Percentiles rank a stretch among this genome's conserved stretches.
phyloP scores from a whole-genome alignment of 1,140 invertebrate genomes.

The Drosophila kohkoa region DNA sequence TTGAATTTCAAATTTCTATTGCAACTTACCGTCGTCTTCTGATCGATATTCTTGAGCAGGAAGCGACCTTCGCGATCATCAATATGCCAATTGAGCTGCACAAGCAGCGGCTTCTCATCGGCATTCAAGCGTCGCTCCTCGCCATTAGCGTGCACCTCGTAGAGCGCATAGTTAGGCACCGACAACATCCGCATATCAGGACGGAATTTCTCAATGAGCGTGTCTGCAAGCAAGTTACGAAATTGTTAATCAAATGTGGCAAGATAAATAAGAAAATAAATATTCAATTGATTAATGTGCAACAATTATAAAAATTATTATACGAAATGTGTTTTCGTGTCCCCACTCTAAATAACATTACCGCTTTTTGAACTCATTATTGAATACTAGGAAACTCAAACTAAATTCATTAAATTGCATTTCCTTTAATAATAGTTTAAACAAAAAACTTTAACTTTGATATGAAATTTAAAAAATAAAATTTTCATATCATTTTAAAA shows the following conservation, averaged over 20 bases:
- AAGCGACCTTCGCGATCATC: conserved; percentile 99
- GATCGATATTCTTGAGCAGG: conserved; percentile 94
- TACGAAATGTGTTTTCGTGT: no score
- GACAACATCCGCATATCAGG: conserved; percentile 99
- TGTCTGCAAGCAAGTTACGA: conserved; percentile 84
- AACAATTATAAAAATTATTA: no score
- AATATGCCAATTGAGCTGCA: conserved; percentile 99
- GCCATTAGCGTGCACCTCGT: conserved; percentile 98
- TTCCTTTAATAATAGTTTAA: no score
- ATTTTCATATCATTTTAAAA: no score
- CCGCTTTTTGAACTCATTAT: no score
- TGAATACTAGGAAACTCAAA: no score
- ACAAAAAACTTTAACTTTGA: no score
- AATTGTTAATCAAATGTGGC: background rate
- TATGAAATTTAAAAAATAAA: no score
- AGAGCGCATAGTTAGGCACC: conserved; percentile 97
- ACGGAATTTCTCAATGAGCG: conserved; percentile 99
- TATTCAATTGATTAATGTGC: no score
- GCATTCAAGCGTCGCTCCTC: conserved; percentile 95
- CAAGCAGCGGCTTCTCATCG: conserved; percentile 97
- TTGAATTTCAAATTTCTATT: background rate
- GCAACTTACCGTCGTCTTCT: conserved; percentile 88
- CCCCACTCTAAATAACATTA: no score
- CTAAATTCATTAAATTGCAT: no score
- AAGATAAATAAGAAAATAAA: no score